Evolutionary conservation across 2,888 invertebrate species (phyloP), one percentile per base, ranked within the genome.

Genomic region (Caradrina kadenii): DNA sequence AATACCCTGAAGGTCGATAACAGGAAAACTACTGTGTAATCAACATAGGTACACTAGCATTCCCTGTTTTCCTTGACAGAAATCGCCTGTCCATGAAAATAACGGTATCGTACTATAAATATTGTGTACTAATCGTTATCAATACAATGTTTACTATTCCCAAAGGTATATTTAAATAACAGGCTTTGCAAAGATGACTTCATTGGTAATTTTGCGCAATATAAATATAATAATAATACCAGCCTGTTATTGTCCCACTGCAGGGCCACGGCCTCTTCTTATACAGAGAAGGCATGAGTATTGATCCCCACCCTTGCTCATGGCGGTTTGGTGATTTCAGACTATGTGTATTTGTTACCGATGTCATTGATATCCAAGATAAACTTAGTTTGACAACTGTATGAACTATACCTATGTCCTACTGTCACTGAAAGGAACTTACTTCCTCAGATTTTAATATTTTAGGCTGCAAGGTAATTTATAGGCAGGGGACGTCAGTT

Each of bases 121-220:
- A 62, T 54, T 15, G 45, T 15, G 11, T 31, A 17, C 13, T 26
- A 15, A 69, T 58, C 58, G 7, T 50, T 76, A 59, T 62, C 49
- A 69, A 54, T 19, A 15, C 21, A 11, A 58, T 42, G 63, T 59
- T 59, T 50, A 55, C 45, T 11, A 35, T 74, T 63, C 62, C 42
- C 71, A 70, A 26, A 39, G 45, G 49, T 50, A 50, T 45, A 17
- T 45, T 58, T 26, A 62, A 26, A 68, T 67, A 75, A 39, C 10
- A 17, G 48, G 11, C 22, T 52, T 52, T 48, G 22, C 21, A 54
- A 54, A 62, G 7, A 15, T 54, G 58, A 75, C 22, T 22, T 75
- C n/a, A 49, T 17, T 13, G 2, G 15, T 5, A 21, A 22, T 48
- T 58, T 17, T 39, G 17, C 19, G 13, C 10, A 26, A 39, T 21